Base-by-base conservation (phyloP, 2,113 vertebrate species). In the Copsychus sechellarum region DNA sequence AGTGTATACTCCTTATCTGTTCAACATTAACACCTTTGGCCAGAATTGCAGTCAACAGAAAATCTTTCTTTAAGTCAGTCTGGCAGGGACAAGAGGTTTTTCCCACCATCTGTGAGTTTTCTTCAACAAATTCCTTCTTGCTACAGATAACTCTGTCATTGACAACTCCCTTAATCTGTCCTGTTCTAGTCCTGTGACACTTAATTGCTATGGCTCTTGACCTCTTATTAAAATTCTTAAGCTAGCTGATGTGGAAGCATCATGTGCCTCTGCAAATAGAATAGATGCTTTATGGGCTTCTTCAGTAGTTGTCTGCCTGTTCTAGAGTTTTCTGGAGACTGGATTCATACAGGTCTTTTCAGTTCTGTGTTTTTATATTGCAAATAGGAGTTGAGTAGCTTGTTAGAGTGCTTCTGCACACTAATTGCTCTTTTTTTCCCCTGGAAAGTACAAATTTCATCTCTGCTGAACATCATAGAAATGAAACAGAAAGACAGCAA, bases 81-180 rank as follows among this genome's bases (percentile, higher is more conserved):
- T 84, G 70, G 15, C 42, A 84, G 51, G 45, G n/a, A 57, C 43
- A 83, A 77, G 14, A 36, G 31, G 3, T 61, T 89, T 84, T 54
- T 12, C 23, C 34, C 31, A 86, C 12, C 20, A 50, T 50, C 47
- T 50, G 33, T 47, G 61, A 71, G n/a, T 62, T 74, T 78, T 81
- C 61, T 87, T 70, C 16, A 87, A 58, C 38, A 92, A 71, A 62
- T 74, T 87, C 73, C 31, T 91, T 79, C 33, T 19, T 71, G 33
- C 38, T 78, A 34, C 81, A 85, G 34, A 12, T 47, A 74, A 45
- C 20, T 79, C 42, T 74, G n/a, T 58, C 38, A 79, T 11, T 42
- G 79, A 60, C 85, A 85, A 58, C 88, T 94, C 88, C 81, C 88
- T 93, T 95, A 78, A 91, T 78, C 47, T 79, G 33, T 58, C 38